Evolutionary conservation across 1,140 invertebrate species (phyloP).

Genomic region (Pogonomyrmex barbatus): DNA sequence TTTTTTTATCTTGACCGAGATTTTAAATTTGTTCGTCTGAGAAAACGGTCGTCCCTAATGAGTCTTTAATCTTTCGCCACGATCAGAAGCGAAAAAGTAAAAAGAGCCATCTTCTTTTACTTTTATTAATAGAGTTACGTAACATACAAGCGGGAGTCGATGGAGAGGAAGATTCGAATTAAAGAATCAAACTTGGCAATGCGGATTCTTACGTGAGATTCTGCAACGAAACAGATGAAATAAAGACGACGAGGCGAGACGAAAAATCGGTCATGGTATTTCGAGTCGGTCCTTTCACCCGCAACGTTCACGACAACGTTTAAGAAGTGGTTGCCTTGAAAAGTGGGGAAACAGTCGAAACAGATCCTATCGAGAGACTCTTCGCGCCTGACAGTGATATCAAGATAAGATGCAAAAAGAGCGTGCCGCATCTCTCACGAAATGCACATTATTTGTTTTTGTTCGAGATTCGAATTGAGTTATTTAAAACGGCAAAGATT

Average conservation of each 20-base stretch:
- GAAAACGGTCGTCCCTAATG: neutral
- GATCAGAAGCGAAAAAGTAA: conserved; percentile 40
- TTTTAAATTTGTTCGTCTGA: conserved; percentile 1
- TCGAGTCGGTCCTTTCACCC: neutral
- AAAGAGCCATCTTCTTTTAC: neutral
- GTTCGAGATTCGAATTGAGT: neutral
- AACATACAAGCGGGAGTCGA: neutral
- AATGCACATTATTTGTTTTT: neutral
- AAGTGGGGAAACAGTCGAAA: conserved; percentile 17
- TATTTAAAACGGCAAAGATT: neutral
- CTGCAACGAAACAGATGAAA: neutral
- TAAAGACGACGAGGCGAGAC: neutral
- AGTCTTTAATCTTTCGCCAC: conserved; percentile 35
- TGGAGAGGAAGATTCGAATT: conserved; percentile 3
- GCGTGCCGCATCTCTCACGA: neutral
- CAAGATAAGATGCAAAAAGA: neutral
- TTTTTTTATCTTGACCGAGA: conserved; percentile 12
- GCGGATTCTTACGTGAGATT: conserved; percentile 5
- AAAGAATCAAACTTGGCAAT: neutral
- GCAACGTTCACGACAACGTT: neutral
- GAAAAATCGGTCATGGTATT: conserved; percentile 26
- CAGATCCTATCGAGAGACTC: conserved; percentile 18
- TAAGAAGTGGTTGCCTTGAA: conserved; percentile 2
- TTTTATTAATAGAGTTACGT: neutral
- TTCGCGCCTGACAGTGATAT: neutral